Evolutionary conservation across 2,888 invertebrate genomes (phyloP), one percentile per base, ranked within the genome.

Genomic region (Listrodromus nycthemerus): DNA sequence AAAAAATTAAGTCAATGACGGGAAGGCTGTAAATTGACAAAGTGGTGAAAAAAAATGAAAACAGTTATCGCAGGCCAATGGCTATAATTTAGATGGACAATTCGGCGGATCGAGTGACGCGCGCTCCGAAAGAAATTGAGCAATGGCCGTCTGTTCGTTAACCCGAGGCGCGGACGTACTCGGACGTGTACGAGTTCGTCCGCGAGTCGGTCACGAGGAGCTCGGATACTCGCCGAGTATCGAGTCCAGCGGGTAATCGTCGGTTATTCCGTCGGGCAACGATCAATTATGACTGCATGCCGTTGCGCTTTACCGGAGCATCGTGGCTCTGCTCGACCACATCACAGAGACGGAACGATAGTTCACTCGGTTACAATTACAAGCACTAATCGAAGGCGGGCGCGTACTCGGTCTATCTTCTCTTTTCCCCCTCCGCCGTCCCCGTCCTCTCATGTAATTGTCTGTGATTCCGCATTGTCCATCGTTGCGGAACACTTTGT

Each of bases 231-330:
- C 41, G 41, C 16, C 41, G 19, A 19, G 19, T 52, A 21, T 52
- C 73, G 61, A 79, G 79, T 80, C 8, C 67, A 67, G n/a, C 27
- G 61, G 73, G 73, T 83, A 83, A 83, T 83, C 80, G 80, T 24
- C 77, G 69, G 76, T 83, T 83, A 83, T 65, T 66, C 73, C 73
- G 37, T 27, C 73, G 19, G 50, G 83, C 71, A 85, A 85, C 83
- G 85, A 84, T 84, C 86, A 84, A 86, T 86, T 85, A 85, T 85
- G 82, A 84, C 74, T 85, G 75, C 79, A 77, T 69, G 83, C 82
- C 48, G 75, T 24, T 24, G 50, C 16, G 48, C 33, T 50, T 19
- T 58, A 73, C 24, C 45, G 58, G 45, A 61, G 73, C 73, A 65
- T 73, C 55, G 66, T 16, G 45, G 41, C 67, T 70, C 67, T 70